Evolutionary conservation across 2,888 invertebrate species (phyloP), one percentile per base, ranked within the genome.

Genomic region (Parnassius apollo): DNA sequence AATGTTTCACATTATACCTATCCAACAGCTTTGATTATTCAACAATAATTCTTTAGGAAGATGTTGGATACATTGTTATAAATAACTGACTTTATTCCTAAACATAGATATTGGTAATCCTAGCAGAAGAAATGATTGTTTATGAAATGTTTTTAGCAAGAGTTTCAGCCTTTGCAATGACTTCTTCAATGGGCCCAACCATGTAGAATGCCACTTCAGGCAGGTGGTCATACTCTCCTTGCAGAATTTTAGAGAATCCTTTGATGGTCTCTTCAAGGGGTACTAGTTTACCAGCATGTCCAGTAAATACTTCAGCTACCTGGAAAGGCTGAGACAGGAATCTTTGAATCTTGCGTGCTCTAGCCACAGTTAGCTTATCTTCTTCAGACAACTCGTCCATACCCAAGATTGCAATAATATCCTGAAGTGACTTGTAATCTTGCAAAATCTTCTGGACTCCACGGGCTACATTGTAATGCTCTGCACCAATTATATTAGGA

Each of bases 331-430:
- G 59, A 4, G 59, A 59, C 12, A 62, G 18, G 62, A 62, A 62
- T 58, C 62, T 62, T 13, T 62, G 62, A 88, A 98, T 98, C 92
- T 98, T 98, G 78, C 98, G 95, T 59, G 98, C 98, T 77, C 98
- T 95, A n/a, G 97, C 94, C 42, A 98, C 98, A 46, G 97, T 97
- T 81, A 98, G 90, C 87, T 98, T 98, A 88, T 98, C 98, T 86
- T 98, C 98, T 86, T 98, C 98, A 75, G 98, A 98, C 93, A 98
- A 94, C 76, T 97, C 98, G 75, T 89, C 89, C 89, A 90, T 89
- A 93, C 98, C 98, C 93, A 98, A 91, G 91, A 98, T 98, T 74
- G 98, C 98, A 91, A 98, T 98, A 85, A 98, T 98, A 91, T 98
- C 98, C 75, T 91, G 90, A 48, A 95, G 93, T 0, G 95, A 95